Base-by-base conservation (phyloP, 2,888 invertebrate genomes). In the Cacoxenus indagator region DNA sequence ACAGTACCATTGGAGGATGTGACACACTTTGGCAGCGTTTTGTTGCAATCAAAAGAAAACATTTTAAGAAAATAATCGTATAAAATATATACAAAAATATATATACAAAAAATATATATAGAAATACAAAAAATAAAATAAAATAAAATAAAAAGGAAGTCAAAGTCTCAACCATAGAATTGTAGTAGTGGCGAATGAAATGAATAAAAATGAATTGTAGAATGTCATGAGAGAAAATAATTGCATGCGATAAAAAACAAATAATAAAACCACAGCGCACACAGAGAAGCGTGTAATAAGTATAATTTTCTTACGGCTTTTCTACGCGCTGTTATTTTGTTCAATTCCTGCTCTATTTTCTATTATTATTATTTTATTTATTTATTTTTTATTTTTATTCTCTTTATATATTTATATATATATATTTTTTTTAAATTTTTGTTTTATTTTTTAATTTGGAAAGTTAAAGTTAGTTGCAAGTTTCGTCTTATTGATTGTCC, bases 401-500 rank as follows among this genome's bases (percentile, higher is more conserved):
- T 17, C 27, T 29, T n/a, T n/a, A 14, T 19, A n/a, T 19, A 57
- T 66, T n/a, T n/a, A n/a, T n/a, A n/a, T n/a, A n/a, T 26, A 24
- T 64, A 14, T 45, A 11, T 22, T 6, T 19, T 57, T 59, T 65
- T 61, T 64, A 6, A 17, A 2, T 26, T 64, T 14, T 46, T 46
- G 2, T 5, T 55, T 59, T 17, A 17, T 29, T n/a, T n/a, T 8
- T 19, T 19, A 57, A 65, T 61, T 8, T 55, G 71, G 61, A 55
- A 62, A 65, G 22, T 71, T 46, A 57, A 67, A 71, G 70, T 70
- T 64, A 71, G 77, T 78, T 73, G 75, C 80, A 80, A 51, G 78
- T 80, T 77, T 68, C 78, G 82, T 78, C 77, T 77, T 80, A 80
- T 80, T 82, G 80, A 82, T 80, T 80, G 77, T 76, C 77, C 76